Evolutionary conservation across 2,888 invertebrate species (phyloP).

Genomic region (Lagria hirta): DNA sequence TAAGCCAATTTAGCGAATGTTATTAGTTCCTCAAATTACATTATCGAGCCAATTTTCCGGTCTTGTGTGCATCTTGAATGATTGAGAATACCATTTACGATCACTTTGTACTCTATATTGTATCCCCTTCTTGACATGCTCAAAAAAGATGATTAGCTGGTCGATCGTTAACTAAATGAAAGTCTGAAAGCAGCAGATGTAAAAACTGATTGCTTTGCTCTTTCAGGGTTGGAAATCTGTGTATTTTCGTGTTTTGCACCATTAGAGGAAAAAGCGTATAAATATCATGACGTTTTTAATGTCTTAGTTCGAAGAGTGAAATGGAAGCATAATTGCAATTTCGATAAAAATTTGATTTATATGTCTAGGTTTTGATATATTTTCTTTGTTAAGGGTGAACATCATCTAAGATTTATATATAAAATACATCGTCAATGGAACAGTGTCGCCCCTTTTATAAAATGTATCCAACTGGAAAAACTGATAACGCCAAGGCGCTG

Average conservation of each 20-base stretch:
- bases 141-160: slow-evolving; percentile 15
- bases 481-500: slow-evolving; percentile 40
- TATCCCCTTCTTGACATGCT: slow-evolving; percentile 6
- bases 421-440: slow-evolving; percentile 22
- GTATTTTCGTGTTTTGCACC: slow-evolving; percentile 9
- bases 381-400: slow-evolving; percentile 16
- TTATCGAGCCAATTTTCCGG: slow-evolving; percentile 48
- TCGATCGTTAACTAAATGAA: slow-evolving; percentile 12
- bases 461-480: slow-evolving; percentile 41
- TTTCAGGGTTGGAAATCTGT: slow-evolving; percentile 10
- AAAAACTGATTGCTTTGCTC: slow-evolving; percentile 25
- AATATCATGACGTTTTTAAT: neutral
- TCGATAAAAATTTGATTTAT: slow-evolving; percentile 11
- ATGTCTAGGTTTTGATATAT: slow-evolving; percentile 13
- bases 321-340: neutral
- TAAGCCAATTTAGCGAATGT: slow-evolving; percentile 17
- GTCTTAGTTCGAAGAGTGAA: neutral
- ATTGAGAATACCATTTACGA: slow-evolving; percentile 16
- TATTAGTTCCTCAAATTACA: slow-evolving; percentile 44
- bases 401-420: slow-evolving; percentile 22
- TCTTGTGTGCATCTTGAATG: slow-evolving; percentile 43
- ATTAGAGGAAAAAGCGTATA: slow-evolving; percentile 2
- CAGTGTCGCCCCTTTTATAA: slow-evolving; percentile 39
- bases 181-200: slow-evolving; percentile 18
- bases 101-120: slow-evolving; percentile 2